Percentiles rank a stretch among this genome's conserved stretches.
Evolutionary conservation across 2,113 vertebrate species (phyloP).

Genomic region (Mixornis gularis): DNA sequence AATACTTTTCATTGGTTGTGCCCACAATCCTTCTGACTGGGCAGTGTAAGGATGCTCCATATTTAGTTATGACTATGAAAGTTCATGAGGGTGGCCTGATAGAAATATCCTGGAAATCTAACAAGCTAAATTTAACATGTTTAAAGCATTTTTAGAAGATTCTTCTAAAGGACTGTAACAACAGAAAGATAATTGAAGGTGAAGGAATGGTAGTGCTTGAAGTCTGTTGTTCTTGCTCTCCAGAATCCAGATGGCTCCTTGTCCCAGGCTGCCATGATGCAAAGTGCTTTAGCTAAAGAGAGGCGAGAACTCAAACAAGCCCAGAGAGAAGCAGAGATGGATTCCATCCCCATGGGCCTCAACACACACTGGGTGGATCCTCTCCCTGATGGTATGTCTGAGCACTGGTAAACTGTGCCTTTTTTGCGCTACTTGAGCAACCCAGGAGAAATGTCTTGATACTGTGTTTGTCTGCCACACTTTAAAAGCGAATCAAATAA

Average conservation of each 20-base stretch:
- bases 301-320: conserved; percentile 93
- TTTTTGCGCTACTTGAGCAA: background rate
- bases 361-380: conserved; percentile 99
- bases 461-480: background rate
- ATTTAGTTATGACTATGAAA: background rate
- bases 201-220: background rate
- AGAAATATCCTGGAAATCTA: background rate
- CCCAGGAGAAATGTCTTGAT: background rate
- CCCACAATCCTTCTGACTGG: background rate
- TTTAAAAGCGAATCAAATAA: background rate
- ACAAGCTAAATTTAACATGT: background rate
- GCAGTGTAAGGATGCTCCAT: background rate
- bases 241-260: conserved; percentile 97
- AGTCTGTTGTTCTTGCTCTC: background rate
- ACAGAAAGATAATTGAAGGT: background rate
- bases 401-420: background rate
- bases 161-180: background rate
- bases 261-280: conserved; percentile 99
- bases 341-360: conserved; percentile 97
- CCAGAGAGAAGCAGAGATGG: conserved; percentile 96
- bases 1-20: background rate
- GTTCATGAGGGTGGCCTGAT: background rate
- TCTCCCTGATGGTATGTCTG: conserved; percentile 86
- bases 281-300: conserved; percentile 95
- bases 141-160: background rate